Base-by-base conservation (phyloP, 2,888 invertebrate species). In the Netelia virgata region DNA sequence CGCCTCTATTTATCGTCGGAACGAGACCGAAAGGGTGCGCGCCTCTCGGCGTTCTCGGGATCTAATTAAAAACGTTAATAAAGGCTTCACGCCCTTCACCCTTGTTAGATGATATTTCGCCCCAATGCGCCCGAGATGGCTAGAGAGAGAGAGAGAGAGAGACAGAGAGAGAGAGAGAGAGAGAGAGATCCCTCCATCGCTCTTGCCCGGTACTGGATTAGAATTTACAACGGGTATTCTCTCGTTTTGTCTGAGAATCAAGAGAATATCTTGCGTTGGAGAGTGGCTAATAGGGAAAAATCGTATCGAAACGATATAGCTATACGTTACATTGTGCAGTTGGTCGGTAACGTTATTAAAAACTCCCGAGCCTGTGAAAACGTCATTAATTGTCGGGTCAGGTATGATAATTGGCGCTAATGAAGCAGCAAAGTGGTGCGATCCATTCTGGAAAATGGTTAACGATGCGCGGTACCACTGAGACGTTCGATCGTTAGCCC, bases 31-130 rank as follows among this genome's bases (percentile, higher is more conserved):
- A 28, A 23, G 64, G 72, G 57, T 20, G 55, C 64, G 63, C 36
- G 36, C 36, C 36, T 36, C 36, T 28, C 57, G 47, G 55, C 79
- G 64, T 82, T 76, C 69, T 64, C 64, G n/a, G 70, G 74, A 82
- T 82, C 82, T 82, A 82, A 82, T 82, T 82, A 82, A 82, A 82
- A 82, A 82, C 82, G 82, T 82, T 75, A 82, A 82, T 82, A 76
- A 82, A 75, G 75, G 82, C 47, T 63, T 55, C 18, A 69, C 75
- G 69, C 82, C 70, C 75, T 75, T 70, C 23, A 57, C 63, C 16
- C 63, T 69, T 43, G 75, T 16, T 47, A n/a, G 61, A 53, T 55
- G 50, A 55, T 81, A 36, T 75, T 74, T 68, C 68, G 53, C 41
- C 68, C 41, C 20, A 59, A 68, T 68, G 80, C 61, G 16, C 20